Evolutionary conservation across 2,113 vertebrate species (phyloP).

Genomic region (Austrofundulus limnaeus): DNA sequence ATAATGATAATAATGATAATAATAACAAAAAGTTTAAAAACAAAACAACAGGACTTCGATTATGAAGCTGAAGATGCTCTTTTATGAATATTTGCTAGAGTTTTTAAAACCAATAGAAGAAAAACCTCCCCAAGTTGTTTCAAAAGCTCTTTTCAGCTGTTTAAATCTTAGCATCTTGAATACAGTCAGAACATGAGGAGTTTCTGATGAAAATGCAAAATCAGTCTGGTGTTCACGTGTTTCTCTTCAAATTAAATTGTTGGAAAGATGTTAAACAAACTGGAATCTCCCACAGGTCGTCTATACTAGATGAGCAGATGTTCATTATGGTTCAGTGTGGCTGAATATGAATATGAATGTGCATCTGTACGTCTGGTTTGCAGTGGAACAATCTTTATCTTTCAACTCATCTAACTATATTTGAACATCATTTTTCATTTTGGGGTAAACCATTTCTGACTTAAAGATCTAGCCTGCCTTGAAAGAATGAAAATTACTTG

Average conservation of each 20-base stretch:
- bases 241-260: constrained; percentile 5
- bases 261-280: constrained; percentile 12
- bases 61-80: no score
- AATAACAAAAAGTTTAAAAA: no score
- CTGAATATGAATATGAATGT: background rate
- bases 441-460: background rate
- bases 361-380: background rate
- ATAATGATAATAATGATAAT: no score
- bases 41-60: no score
- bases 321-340: constrained; percentile 1
- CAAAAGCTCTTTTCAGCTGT: background rate
- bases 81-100: background rate
- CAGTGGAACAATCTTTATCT: background rate
- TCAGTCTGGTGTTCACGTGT: background rate
- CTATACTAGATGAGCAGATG: constrained; percentile 9
- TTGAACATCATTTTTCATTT: background rate
- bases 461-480: background rate
- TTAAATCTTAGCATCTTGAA: background rate
- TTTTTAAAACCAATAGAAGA: background rate
- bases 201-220: background rate
- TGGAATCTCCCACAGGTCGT: background rate
- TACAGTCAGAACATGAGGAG: background rate
- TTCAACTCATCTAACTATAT: background rate
- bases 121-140: background rate
- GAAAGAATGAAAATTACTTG: no score